Evolutionary conservation across 2,113 vertebrate species (phyloP), one percentile per base, ranked within the genome.

Genomic region (Osmerus mordax): DNA sequence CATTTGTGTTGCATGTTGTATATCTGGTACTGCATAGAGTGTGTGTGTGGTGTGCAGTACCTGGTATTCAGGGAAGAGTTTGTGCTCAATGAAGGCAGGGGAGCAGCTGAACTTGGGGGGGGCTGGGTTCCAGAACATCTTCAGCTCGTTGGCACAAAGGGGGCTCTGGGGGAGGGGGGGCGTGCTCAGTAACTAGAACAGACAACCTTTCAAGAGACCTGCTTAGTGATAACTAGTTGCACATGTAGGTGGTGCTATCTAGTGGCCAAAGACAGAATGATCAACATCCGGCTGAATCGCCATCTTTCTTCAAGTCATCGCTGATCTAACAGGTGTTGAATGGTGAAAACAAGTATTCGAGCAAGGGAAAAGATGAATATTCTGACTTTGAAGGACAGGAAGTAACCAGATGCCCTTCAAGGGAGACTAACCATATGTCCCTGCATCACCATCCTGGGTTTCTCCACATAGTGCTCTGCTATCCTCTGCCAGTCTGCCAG

Each of bases 91-190:
- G 53, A 83, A 68, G 72, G 83, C 91, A 28, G 90, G 81, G 9
- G 89, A 84, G 76, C 87, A 88, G 60, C 88, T 88, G 56, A 93
- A 92, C 83, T 94, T 94, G 9, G 92, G 88, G 71, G 90, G 83
- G 68, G 86, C 78, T 71, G 84, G 87, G 72, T 81, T 87, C 88
- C 90, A 94, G 82, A 94, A 91, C 84, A 89, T 85, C 84, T 91
- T 92, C 11, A 89, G 81, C 76, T 73, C 71, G 72, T 74, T 84
- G 68, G 88, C 79, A 72, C 91, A 89, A 72, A 92, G 47, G 62
- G 70, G 78, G 11, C 84, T 77, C 93, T 94, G 85, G 69, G 52
- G 61, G 23, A 68, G 32, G 53, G 16, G 19, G 51, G 3, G 14
- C 19, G 23, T 55, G 68, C 63, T 52, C 51, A n/a, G 52, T 8